Base-by-base conservation (phyloP, 2,797 vertebrate species). In the Xiphorhynchus erythropygius region DNA sequence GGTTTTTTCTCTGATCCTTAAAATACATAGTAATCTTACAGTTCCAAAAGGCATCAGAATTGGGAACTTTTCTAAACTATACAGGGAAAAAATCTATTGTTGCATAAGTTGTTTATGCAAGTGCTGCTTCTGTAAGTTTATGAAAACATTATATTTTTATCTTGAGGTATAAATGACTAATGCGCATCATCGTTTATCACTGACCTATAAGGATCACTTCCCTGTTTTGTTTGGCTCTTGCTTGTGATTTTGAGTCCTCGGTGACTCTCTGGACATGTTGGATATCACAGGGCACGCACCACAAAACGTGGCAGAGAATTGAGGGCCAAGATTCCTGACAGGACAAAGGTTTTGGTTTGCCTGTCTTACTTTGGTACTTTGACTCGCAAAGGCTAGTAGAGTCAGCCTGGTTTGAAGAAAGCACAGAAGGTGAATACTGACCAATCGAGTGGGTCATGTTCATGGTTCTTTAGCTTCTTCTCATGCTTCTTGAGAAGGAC, bases 121-220 rank as follows among this genome's bases (percentile, higher is more conserved):
- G 50, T 86, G 4, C 30, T 87, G 18, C 30, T 84, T 75, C 62
- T 93, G 23, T 86, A 74, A 88, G 27, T 64, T 84, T 79, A 27
- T 89, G 84, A 89, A 79, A 89, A 56, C 33, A 46, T 69, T 17
- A n/a, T 44, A 56, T 79, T 84, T 91, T 93, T 92, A 39, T 94
- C 88, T 79, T 70, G 41, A 13, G 4, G 4, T 90, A 11, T 88
- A 74, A 91, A 64, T 94, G 80, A 82, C 47, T 90, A 91, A 70
- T 32, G 21, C 6, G 9, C 8, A 55, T 84, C 9, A 57, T 47
- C 17, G 67, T 74, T 91, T 89, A 63, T 84, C 56, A 67, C 74
- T 14, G 3, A 56, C 55, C 59, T 37, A 60, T 28, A 69, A 79
- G 53, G 71, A 79, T 87, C 44, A 39, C 56, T 76, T 70, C 90